A percentile compares a stretch with the other conserved stretches of the same genome.
Evolutionary conservation across 2,113 vertebrate genomes (phyloP).

Genomic region (Lophotis ruficrista): DNA sequence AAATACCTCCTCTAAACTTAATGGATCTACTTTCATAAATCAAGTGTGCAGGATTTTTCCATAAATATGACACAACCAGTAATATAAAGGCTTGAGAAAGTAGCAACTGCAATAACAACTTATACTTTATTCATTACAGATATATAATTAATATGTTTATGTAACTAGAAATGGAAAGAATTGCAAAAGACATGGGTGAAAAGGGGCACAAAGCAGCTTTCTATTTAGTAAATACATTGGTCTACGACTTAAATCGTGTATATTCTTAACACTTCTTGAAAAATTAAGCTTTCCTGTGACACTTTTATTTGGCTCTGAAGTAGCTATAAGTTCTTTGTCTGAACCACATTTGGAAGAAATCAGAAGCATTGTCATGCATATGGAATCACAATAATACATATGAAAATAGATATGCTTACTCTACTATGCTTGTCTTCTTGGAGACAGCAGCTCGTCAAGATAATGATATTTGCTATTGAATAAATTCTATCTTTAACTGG

Average conservation of each 20-base stretch:
- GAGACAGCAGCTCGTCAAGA: not conserved
- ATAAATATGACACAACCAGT: not conserved
- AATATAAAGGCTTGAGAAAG: not conserved
- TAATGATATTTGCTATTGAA: not conserved
- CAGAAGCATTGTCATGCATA: not conserved
- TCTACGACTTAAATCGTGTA: not conserved
- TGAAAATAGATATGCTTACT: not conserved
- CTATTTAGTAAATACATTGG: not conserved
- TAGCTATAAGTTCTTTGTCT: not conserved
- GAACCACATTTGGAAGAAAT: not conserved
- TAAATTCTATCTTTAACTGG: not conserved
- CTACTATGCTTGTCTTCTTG: accelerated
- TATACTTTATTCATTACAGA: not conserved
- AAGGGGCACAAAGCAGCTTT: not conserved
- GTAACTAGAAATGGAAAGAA: not conserved
- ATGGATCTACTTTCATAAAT: not conserved
- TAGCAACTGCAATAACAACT: not conserved
- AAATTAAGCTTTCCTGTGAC: not conserved
- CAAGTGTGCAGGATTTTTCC: not conserved
- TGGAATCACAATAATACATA: accelerated
- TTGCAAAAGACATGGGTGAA: not conserved
- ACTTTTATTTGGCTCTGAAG: not conserved
- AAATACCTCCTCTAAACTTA: not conserved
- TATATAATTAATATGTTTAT: not conserved
- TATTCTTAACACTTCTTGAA: not conserved